Evolutionary conservation across 2,888 invertebrate species (phyloP), one percentile per base, ranked within the genome.

Genomic region (Choristoneura rosaceana): DNA sequence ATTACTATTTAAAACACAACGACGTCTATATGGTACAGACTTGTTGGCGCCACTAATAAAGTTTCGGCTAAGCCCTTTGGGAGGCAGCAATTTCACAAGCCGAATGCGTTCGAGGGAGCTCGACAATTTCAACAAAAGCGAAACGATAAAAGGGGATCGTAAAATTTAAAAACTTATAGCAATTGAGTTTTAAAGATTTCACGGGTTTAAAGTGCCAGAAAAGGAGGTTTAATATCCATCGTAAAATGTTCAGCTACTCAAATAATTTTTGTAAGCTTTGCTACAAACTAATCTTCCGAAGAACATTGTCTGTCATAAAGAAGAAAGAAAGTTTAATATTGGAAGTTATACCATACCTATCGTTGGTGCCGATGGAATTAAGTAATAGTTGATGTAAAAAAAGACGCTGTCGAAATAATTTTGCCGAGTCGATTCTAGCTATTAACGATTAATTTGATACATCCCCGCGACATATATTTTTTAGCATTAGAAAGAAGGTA

Each of bases 1-100:
- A 71, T 66, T 71, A 71, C 66, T 45, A 52, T 66, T 71, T 71
- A 65, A 71, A 66, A 64, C 34, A 59, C 58, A 66, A 52, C 64
- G 58, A 47, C 45, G 61, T 52, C 52, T 55, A 34, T 61, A 45
- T 64, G 34, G 8, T 43, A 38, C 59, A 70, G 66, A 66, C 71
- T 61, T 43, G 61, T 43, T 34, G 71, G 52, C 66, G 55, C 66
- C 60, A 43, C 43, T 38, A 66, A 41, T 52, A 15, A 55, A 61
- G 60, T 71, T 61, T 52, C 52, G 43, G 41, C 38, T 47, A 41
- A 71, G 60, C 70, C 71, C 61, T 71, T 61, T 43, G 71, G 60
- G 60, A 66, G 60, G 50, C 43, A 62, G 61, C 69, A 8, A 65
- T 60, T 70, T 25, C 55, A 14, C 45, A 50, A 58, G 17, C 38